Conservation (phyloP, 2,113 vertebrate species). For the Gnathochromis pfefferi region DNA sequence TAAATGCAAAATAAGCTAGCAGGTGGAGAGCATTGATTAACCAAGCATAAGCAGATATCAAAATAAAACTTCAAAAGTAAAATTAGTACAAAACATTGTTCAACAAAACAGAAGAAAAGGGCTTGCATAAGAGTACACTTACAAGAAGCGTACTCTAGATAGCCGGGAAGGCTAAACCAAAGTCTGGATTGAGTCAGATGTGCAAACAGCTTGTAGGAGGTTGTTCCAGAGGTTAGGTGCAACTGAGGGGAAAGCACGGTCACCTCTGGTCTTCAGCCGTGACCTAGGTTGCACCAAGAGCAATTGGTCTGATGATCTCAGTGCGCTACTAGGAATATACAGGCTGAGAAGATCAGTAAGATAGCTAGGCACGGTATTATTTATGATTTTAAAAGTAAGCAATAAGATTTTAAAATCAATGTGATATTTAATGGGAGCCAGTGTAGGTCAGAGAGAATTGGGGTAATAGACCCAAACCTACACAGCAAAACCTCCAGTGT, state of each 20-base stretch:
- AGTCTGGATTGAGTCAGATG: not conserved
- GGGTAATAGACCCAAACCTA: not conserved
- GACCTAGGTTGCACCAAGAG: not conserved
- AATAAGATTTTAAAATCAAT: not conserved
- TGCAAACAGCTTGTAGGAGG: not conserved
- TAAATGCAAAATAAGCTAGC: not conserved
- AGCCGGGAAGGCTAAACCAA: not conserved
- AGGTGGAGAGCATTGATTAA: not conserved
- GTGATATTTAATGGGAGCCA: not conserved
- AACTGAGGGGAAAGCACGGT: not conserved
- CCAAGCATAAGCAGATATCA: not conserved
- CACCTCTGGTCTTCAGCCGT: not conserved
- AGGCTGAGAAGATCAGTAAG: not conserved
- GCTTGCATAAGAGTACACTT: rapidly evolving
- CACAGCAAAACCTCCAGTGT: no score
- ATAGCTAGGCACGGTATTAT: not conserved
- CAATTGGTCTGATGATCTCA: not conserved
- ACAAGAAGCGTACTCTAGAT: not conserved
- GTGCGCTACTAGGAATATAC: not conserved
- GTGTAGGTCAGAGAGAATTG: not conserved
- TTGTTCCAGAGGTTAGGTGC: not conserved
- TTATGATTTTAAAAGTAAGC: not conserved
- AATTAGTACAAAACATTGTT: not conserved
- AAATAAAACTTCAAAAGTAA: not conserved
- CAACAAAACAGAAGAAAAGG: not conserved